A percentile compares a stretch with the other conserved stretches of the same genome.
Conservation (phyloP, 2,113 vertebrate species). For the Diadophis punctatus region DNA sequence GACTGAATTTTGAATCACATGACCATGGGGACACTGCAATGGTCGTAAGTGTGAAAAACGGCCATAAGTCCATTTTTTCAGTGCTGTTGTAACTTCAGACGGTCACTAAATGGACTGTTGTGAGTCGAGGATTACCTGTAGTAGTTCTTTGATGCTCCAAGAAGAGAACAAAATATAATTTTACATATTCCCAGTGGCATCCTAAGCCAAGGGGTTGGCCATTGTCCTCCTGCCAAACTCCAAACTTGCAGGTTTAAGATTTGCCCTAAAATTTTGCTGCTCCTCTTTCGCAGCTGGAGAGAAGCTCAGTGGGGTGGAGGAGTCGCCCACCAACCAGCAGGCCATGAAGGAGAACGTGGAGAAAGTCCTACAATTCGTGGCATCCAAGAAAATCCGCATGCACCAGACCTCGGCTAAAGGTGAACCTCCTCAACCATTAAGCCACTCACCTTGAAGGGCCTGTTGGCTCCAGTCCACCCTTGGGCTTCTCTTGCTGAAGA, state of each 20-base stretch:
- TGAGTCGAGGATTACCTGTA: no score
- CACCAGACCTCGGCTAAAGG: conserved; percentile 94
- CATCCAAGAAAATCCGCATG: conserved; percentile 93
- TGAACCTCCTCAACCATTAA: conserved; percentile 40
- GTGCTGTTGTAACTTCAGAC: no score
- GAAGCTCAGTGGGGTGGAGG: conserved; percentile 77
- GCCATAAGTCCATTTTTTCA: no score
- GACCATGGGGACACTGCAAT: no score
- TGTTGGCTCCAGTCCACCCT: neutral
- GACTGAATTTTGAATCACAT: no score
- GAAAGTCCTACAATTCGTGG: conserved; percentile 88
- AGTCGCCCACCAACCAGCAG: conserved; percentile 78
- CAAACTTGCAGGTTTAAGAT: neutral
- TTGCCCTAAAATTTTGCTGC: neutral
- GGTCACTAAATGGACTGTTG: no score
- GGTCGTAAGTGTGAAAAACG: no score
- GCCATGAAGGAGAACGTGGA: conserved; percentile 93
- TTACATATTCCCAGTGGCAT: neutral
- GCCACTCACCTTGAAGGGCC: neutral
- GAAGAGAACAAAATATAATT: neutral
- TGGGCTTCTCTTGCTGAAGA: neutral
- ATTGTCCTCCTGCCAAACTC: neutral
- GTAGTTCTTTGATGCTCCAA: accelerated
- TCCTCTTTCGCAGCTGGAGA: conserved; percentile 79
- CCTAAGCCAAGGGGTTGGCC: neutral